Conservation (phyloP, 1,140 invertebrate genomes). For the Neodiprion pinetum region DNA sequence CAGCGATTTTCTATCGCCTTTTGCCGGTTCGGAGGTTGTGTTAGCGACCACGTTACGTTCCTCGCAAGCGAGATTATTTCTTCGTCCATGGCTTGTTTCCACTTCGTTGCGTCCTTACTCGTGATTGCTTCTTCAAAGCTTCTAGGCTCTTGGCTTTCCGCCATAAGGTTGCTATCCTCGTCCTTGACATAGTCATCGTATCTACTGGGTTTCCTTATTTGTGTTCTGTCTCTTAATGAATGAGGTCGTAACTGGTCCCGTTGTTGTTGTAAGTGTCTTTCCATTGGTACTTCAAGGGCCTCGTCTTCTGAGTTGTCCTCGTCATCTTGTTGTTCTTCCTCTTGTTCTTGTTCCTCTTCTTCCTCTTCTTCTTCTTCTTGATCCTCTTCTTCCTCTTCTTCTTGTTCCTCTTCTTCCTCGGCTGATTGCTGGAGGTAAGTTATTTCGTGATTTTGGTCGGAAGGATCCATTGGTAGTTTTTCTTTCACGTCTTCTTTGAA, state of each 20-base stretch:
- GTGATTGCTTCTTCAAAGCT: slow-evolving; percentile 27
- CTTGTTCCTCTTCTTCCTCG: not conserved
- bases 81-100: slow-evolving; percentile 44
- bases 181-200: not conserved
- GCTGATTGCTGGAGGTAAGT: not conserved
- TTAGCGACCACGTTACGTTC: slow-evolving; percentile 44
- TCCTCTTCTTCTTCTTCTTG: not conserved
- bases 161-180: not conserved
- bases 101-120: slow-evolving; percentile 25
- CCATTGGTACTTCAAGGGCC: not conserved
- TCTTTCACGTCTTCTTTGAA: slow-evolving; percentile 6
- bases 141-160: not conserved
- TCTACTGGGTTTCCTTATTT: not conserved
- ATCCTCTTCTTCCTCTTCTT: not conserved
- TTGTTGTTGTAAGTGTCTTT: too few species aligned
- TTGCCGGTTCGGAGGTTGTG: slow-evolving; percentile 38
- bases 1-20: slow-evolving; percentile 49
- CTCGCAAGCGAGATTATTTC: slow-evolving; percentile 34
- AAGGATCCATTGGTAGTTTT: not conserved
- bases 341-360: not conserved
- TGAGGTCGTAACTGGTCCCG: too few species aligned
- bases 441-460: not conserved
- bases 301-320: not conserved
- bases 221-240: not conserved
- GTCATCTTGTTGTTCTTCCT: not conserved